Conservation (phyloP, 1,140 invertebrate genomes). For the Lineus longissimus region DNA sequence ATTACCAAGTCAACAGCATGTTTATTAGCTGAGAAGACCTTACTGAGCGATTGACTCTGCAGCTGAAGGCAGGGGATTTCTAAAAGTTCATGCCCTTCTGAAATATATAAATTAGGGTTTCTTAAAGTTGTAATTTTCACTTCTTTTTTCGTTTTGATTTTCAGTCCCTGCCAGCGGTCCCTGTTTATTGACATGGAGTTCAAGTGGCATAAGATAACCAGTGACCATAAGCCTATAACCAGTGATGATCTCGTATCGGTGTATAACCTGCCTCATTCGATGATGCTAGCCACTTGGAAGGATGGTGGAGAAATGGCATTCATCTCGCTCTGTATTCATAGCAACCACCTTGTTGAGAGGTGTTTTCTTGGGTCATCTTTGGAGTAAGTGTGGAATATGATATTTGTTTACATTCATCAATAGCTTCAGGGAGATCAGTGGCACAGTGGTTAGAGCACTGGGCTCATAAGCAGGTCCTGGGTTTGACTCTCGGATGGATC, state of each 20-base stretch:
- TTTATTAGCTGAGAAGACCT: no score
- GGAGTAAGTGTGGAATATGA: conserved; percentile 18
- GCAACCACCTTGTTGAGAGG: conserved; percentile 28
- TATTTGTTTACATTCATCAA: not conserved
- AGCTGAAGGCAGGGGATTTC: no score
- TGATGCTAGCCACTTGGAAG: conserved; percentile 36
- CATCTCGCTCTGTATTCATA: conserved; percentile 27
- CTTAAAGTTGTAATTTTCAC: no score
- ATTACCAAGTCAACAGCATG: no score
- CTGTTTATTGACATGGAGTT: conserved; percentile 24
- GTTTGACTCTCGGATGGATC: no score
- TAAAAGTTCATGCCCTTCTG: no score
- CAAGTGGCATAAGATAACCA: conserved; percentile 22
- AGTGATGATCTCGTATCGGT: conserved; percentile 29
- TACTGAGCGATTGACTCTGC: no score
- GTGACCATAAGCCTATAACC: conserved; percentile 17
- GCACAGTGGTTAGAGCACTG: no score
- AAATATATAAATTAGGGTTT: no score
- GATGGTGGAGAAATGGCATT: conserved; percentile 41
- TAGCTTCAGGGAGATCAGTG: no score
- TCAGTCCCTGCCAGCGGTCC: conserved; percentile 37
- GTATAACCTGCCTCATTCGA: conserved; percentile 21
- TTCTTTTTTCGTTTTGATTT: conserved; percentile 13
- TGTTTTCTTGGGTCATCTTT: conserved; percentile 30
- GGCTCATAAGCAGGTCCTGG: no score